Conservation (phyloP, 2,113 vertebrate species). For the Columba livia region DNA sequence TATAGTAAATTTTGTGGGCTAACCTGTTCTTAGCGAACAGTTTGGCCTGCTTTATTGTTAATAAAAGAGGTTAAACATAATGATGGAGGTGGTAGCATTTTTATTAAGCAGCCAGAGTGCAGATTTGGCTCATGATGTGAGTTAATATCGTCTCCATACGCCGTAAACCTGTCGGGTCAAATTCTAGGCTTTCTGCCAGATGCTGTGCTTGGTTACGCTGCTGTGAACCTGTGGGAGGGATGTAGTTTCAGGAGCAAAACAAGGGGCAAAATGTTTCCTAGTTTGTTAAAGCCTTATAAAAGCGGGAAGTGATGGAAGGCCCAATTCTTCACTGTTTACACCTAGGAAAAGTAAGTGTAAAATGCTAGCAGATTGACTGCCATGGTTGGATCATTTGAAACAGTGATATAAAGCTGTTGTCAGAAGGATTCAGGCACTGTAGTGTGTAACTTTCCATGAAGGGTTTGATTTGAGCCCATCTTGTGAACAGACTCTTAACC, state of each 20-base stretch:
- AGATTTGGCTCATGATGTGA: constrained; percentile 4
- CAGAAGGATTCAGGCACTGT: neutral
- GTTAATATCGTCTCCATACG: constrained; percentile 28
- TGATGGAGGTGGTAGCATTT: neutral
- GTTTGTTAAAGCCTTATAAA: constrained; percentile 13
- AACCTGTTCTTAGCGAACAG: neutral
- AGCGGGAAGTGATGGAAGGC: neutral
- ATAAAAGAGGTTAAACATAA: neutral
- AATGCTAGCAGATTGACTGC: constrained; percentile 4
- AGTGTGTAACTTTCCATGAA: constrained; percentile 8
- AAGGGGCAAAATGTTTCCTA: neutral
- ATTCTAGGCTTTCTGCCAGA: constrained; percentile 53
- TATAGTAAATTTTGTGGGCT: neutral
- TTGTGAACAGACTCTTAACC: neutral
- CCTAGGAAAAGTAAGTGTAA: constrained; percentile 20
- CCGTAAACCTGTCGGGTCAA: constrained; percentile 21
- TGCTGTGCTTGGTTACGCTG: neutral
- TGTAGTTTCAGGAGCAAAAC: constrained; percentile 2
- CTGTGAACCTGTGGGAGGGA: neutral
- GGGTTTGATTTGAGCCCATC: neutral
- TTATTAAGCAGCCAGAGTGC: constrained; percentile 23
- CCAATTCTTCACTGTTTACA: neutral
- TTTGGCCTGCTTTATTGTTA: constrained; percentile 3
- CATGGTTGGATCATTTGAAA: neutral
- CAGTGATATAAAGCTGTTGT: neutral